phyloP scores from a whole-genome alignment of 2,113 vertebrate species.

The Heliornis fulica region DNA sequence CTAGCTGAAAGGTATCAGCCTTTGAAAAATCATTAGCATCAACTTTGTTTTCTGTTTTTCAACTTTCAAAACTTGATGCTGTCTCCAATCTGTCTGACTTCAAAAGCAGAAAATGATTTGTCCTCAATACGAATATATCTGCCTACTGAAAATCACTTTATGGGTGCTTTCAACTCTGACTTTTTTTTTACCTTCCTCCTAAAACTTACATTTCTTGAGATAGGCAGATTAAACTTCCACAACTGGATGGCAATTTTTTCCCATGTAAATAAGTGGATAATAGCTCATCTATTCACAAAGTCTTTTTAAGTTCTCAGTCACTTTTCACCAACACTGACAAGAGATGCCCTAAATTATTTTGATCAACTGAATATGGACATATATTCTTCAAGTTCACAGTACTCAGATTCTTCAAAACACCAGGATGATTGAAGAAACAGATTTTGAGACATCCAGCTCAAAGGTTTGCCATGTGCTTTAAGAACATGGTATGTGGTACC shows the following conservation, averaged over 20 bases:
- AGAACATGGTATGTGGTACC: too few relatives aligned
- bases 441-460: background rate
- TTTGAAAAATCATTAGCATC: constrained; percentile 22
- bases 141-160: background rate
- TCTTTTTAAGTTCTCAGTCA: background rate
- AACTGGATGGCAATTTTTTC: background rate
- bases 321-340: background rate
- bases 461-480: background rate
- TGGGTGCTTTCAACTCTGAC: background rate
- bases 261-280: background rate
- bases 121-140: background rate
- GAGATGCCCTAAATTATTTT: background rate
- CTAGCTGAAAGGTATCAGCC: background rate
- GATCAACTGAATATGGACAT: background rate
- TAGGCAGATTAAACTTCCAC: background rate
- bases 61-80: background rate
- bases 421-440: background rate
- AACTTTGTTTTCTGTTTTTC: background rate
- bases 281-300: background rate
- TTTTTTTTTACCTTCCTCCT: background rate
- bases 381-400: background rate
- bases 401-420: background rate
- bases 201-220: background rate
- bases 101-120: background rate
- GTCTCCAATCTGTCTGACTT: background rate